A percentile compares a stretch with the other conserved stretches of the same genome.
Evolutionary conservation across 2,797 vertebrate species (phyloP).

Genomic region (Oreochromis mossambicus): DNA sequence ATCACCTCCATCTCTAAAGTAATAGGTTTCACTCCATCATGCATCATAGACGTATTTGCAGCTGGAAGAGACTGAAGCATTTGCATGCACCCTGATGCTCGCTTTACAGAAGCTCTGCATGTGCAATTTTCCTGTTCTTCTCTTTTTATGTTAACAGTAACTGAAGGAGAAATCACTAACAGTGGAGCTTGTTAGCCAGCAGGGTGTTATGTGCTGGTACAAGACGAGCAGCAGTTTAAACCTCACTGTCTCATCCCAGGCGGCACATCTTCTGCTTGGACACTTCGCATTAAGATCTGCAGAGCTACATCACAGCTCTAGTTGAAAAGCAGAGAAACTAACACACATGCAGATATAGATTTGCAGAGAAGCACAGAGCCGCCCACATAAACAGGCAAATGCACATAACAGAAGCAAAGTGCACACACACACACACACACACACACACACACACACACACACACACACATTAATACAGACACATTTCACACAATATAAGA

Average conservation of each 20-base stretch:
- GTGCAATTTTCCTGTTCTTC: neutral
- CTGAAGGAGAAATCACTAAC: slow-evolving; percentile 13
- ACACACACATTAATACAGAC: neutral
- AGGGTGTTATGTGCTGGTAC: slow-evolving; percentile 22
- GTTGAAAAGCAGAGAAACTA: slow-evolving; percentile 25
- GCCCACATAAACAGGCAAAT: neutral
- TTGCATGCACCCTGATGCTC: neutral
- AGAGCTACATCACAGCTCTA: slow-evolving; percentile 5
- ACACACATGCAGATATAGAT: neutral
- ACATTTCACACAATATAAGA: neutral
- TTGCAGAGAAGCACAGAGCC: neutral
- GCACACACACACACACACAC: neutral
- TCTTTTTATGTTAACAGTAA: slow-evolving; percentile 2
- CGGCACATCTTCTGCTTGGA: slow-evolving; percentile 45
- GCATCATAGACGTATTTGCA: neutral
- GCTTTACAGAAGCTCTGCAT: neutral
- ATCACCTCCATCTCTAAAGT: neutral
- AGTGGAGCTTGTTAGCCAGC: slow-evolving; percentile 43
- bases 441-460: neutral
- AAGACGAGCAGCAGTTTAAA: slow-evolving; percentile 29
- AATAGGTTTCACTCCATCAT: neutral
- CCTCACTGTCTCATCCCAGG: slow-evolving; percentile 19
- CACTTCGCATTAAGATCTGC: slow-evolving; percentile 40
- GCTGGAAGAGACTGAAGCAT: neutral
- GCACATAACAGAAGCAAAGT: neutral